Conservation (phyloP, 2,113 vertebrate species). For the Engystomops pustulosus region DNA sequence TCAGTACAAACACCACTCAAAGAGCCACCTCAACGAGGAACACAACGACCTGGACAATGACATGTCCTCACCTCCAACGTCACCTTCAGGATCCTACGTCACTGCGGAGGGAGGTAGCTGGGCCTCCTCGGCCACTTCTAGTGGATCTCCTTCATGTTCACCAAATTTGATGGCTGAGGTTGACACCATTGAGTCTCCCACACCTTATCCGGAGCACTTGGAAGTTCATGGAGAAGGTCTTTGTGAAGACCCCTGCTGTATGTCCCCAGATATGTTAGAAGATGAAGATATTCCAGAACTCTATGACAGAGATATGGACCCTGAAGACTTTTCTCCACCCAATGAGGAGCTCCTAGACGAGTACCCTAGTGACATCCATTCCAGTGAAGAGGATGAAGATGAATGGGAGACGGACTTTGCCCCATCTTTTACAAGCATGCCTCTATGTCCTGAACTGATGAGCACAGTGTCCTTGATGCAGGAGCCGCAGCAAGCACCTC, state of each 20-base stretch:
- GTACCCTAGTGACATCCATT: slow-evolving; percentile 39
- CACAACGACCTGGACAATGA: slow-evolving; percentile 67
- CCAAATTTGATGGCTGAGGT: slow-evolving; percentile 80
- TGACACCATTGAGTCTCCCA: slow-evolving; percentile 75
- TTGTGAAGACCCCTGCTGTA: slow-evolving; percentile 68
- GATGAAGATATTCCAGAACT: slow-evolving; percentile 52
- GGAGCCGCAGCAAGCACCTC: slow-evolving; percentile 1
- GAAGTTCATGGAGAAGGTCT: slow-evolving; percentile 76
- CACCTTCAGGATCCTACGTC: slow-evolving; percentile 92
- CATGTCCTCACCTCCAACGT: slow-evolving; percentile 84
- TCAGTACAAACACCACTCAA: slow-evolving; percentile 73
- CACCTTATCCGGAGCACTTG: slow-evolving; percentile 73
- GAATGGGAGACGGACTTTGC: slow-evolving; percentile 44
- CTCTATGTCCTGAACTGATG: not conserved
- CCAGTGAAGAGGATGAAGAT: slow-evolving; percentile 51
- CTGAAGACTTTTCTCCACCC: rapidly evolving
- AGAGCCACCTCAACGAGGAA: slow-evolving; percentile 74
- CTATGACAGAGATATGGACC: not conserved
- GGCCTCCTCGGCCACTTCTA: slow-evolving; percentile 85
- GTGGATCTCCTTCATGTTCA: slow-evolving; percentile 83
- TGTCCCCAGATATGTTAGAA: slow-evolving; percentile 30
- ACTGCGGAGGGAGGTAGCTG: slow-evolving; percentile 94
- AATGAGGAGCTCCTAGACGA: slow-evolving; percentile 55
- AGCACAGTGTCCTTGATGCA: not conserved
- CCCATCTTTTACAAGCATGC: not conserved